Evolutionary conservation across 2,797 vertebrate species (phyloP).

Genomic region (Antrozous pallidus): DNA sequence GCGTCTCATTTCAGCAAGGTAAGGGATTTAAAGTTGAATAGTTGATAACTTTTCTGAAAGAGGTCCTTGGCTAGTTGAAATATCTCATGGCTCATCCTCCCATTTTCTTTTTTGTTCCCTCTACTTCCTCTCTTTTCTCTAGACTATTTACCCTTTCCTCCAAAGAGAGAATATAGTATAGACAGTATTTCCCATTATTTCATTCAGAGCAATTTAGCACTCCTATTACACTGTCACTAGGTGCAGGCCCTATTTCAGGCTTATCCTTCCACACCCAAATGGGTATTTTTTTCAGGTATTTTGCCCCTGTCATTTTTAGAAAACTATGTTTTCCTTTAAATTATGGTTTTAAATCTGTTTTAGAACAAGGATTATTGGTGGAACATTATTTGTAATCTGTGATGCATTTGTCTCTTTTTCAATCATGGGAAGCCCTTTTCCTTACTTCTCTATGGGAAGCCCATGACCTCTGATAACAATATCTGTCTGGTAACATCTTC

Average conservation of each 20-base stretch:
- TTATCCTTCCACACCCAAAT: background rate
- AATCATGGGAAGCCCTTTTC: background rate
- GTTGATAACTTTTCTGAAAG: background rate
- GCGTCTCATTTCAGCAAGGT: background rate
- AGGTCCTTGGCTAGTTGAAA: background rate
- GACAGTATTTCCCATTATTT: background rate
- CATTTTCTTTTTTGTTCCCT: background rate
- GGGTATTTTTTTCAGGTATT: background rate
- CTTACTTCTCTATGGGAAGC: background rate
- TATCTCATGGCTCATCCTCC: background rate
- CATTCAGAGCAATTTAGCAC: background rate
- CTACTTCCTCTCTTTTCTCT: background rate
- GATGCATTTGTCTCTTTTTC: background rate
- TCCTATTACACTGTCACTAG: background rate
- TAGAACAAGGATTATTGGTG: background rate
- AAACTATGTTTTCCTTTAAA: background rate
- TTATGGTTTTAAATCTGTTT: background rate
- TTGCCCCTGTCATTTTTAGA: background rate
- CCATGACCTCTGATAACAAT: background rate
- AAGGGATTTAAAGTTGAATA: background rate
- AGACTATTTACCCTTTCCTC: background rate
- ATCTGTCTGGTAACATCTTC: background rate
- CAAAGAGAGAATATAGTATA: background rate
- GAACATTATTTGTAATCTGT: background rate
- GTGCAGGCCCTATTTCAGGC: background rate